Base-by-base conservation (phyloP, 2,113 vertebrate genomes). In the Chaenocephalus aceratus region DNA sequence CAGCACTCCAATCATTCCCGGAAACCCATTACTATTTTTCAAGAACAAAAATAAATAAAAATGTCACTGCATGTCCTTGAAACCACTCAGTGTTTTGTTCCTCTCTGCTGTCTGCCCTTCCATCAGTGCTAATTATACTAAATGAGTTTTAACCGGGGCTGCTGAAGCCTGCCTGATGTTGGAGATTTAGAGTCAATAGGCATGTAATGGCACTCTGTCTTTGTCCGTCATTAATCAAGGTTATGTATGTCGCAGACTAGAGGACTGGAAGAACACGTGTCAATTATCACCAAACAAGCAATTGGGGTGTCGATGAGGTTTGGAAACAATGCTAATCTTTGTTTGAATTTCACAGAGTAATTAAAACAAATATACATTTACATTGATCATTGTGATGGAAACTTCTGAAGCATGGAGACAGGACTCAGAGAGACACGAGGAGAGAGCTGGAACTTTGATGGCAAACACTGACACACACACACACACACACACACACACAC, bases 41-140 rank as follows among this genome's bases (percentile, higher is more conserved):
- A 84, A 77, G 66, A 66, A 77, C 10, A 69, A 74, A 65, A 72
- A 69, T 18, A 46, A 54, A 66, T 86, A 66, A 18, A 87, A 89
- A 88, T 88, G 90, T 78, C 74, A 77, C 69, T 59, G 63, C 53
- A 10, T 83, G 92, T 88, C 90, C 91, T 92, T 92, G 90, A 88
- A 89, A 77, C 34, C 79, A 76, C 77, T 89, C 69, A 51, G 30
- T 60, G 77, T 83, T 84, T 52, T 71, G 58, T 65, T 86, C 78
- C 61, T 83, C 68, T 87, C 83, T 60, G 72, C 85, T 72, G 82
- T 75, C 84, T 89, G 86, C 82, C 80, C 71, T 74, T 80, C 82
- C 80, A 85, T 92, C 91, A 90, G 82, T 48, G 62, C 90, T 93
- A 93, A 93, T 93, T 92, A 90, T 84, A 71, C 64, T 76, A 90